A percentile compares a stretch with the other conserved stretches of the same genome.
These are phyloP conservation scores for Aplochiton taeniatus DNA, from an alignment of 2,797 vertebrate genomes.

Conservation along the genomic window DNA sequence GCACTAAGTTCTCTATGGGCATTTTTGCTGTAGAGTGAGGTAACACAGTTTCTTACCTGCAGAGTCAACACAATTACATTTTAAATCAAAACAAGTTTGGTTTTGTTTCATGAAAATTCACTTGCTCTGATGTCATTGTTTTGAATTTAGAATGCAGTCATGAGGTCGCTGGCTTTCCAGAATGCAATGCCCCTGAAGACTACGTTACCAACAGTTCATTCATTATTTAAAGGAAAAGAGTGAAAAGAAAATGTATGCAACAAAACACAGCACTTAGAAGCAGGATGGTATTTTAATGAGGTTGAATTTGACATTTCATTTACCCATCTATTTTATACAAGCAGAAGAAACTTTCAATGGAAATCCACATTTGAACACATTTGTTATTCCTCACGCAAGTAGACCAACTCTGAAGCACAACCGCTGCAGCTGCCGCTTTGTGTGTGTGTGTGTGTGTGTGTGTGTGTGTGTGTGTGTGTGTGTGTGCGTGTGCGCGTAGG, in stretches of 20 bases:
- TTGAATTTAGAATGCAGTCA: too few species aligned
- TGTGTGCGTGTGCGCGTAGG: neutral
- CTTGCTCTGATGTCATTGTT: too few species aligned
- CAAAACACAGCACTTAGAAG: constrained; percentile 27
- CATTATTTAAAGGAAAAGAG: constrained; percentile 42
- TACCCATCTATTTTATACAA: constrained; percentile 18
- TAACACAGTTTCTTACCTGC: too few species aligned
- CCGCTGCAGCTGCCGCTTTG: constrained; percentile 36
- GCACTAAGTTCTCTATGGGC: too few species aligned
- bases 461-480: constrained; percentile 17
- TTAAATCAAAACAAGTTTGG: too few species aligned
- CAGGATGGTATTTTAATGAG: constrained; percentile 38
- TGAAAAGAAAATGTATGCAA: constrained; percentile 17
- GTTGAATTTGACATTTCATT: constrained; percentile 46
- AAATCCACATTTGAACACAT: constrained; percentile 36
- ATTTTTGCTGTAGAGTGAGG: too few species aligned
- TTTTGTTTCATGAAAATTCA: too few species aligned
- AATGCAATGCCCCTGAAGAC: too few species aligned
- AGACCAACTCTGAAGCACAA: constrained; percentile 26
- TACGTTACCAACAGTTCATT: constrained; percentile 9
- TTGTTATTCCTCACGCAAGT: constrained; percentile 21
- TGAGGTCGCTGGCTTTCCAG: too few species aligned
- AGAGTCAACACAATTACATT: too few species aligned
- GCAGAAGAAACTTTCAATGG: constrained; percentile 58
- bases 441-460: constrained; percentile 23